Evolutionary conservation across 2,888 invertebrate species (phyloP).

Genomic region (Acrobasis consociella): DNA sequence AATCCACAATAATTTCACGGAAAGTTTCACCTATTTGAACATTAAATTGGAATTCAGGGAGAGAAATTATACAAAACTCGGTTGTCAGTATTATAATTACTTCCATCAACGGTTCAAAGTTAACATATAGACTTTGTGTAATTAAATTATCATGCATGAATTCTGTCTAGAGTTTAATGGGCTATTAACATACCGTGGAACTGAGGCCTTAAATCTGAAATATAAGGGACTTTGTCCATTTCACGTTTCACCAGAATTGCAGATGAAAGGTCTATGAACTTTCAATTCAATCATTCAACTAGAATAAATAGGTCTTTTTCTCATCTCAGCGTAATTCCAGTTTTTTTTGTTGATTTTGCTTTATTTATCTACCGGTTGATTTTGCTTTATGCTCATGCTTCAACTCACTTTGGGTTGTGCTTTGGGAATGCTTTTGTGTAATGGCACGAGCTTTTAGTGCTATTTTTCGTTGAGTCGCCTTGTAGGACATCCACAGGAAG

Average conservation of each 20-base stretch:
- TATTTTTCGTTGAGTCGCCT: too few relatives aligned
- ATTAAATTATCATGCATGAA: conserved; percentile 28
- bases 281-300: too few relatives aligned
- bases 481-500: too few relatives aligned
- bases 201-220: conserved; percentile 30
- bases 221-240: not conserved
- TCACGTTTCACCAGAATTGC: conserved; percentile 27
- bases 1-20: not conserved
- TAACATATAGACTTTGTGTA: conserved; percentile 3
- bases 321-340: too few relatives aligned
- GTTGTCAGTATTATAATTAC: conserved; percentile 1
- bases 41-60: not conserved
- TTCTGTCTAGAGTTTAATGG: conserved; percentile 50
- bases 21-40: not conserved
- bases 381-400: too few relatives aligned
- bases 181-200: conserved; percentile 50
- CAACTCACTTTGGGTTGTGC: too few relatives aligned
- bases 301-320: too few relatives aligned
- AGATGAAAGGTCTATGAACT: too few relatives aligned
- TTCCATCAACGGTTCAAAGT: not conserved
- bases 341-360: too few relatives aligned
- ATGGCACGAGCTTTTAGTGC: too few relatives aligned
- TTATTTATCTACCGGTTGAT: too few relatives aligned
- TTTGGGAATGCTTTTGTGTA: too few relatives aligned
- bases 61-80: conserved; percentile 1